Conservation (phyloP, 2,797 vertebrate species). For the Euphonia xanthogaster region DNA sequence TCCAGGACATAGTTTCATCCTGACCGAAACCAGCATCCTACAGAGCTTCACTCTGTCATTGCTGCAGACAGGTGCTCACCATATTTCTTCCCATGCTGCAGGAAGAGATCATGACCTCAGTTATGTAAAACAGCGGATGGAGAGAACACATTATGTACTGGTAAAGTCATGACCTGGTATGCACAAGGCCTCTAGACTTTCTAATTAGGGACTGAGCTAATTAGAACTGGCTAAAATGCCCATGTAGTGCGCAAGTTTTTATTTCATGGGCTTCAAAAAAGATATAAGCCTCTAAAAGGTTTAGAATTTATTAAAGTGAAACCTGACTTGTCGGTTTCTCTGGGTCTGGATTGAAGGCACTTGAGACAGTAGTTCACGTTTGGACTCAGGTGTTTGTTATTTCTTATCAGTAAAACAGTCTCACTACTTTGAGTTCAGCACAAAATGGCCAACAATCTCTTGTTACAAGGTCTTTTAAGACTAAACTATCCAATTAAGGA, state of each 20-base stretch:
- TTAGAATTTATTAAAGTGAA: not conserved
- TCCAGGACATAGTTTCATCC: slow-evolving; percentile 24
- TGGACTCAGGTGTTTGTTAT: too few relatives aligned
- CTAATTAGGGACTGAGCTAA: not conserved
- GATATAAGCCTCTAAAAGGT: not conserved
- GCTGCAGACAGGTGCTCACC: not conserved
- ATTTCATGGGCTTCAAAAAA: not conserved
- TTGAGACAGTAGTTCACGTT: too few relatives aligned
- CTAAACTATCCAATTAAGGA: too few relatives aligned
- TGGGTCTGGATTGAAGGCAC: too few relatives aligned
- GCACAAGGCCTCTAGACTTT: not conserved
- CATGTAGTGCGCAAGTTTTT: not conserved
- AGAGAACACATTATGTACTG: not conserved
- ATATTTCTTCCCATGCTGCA: not conserved
- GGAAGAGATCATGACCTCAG: not conserved
- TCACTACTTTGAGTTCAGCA: too few relatives aligned
- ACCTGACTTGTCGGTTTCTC: not conserved
- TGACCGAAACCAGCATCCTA: slow-evolving; percentile 21
- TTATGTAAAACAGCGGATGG: not conserved
- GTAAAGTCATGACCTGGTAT: not conserved
- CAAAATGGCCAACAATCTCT: too few relatives aligned
- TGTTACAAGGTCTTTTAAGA: too few relatives aligned
- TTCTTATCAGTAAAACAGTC: too few relatives aligned
- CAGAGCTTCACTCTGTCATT: not conserved
- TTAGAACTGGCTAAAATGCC: not conserved